Conservation (phyloP, 2,113 vertebrate species). For the Prunella himalayana region DNA sequence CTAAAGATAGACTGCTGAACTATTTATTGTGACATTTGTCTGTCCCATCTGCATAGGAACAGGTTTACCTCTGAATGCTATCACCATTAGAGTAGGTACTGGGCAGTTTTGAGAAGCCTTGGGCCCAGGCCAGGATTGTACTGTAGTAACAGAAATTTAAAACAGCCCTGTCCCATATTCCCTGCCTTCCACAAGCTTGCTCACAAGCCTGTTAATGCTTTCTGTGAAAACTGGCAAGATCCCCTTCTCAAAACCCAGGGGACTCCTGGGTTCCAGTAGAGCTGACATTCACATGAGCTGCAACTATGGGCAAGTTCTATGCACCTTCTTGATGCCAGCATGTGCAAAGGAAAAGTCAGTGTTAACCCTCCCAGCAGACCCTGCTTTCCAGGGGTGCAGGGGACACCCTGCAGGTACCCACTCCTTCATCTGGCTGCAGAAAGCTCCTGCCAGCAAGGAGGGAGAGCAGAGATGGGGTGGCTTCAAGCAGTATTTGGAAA, state of each 20-base stretch:
- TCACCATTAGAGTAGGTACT: background rate
- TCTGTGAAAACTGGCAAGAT: background rate
- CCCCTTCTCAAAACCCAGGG: background rate
- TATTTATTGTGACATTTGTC: background rate
- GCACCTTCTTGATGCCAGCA: background rate
- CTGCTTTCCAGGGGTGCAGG: background rate
- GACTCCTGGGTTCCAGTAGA: background rate
- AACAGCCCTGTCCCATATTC: background rate
- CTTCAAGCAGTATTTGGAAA: background rate
- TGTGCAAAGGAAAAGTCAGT: background rate
- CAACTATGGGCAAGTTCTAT: background rate
- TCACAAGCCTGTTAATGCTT: background rate
- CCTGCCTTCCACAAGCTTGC: background rate
- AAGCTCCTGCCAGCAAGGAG: background rate
- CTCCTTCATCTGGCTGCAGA: background rate
- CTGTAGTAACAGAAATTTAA: background rate
- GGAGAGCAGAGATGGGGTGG: background rate
- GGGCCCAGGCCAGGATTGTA: background rate
- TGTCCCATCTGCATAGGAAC: background rate
- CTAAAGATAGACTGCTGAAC: background rate
- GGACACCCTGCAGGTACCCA: background rate
- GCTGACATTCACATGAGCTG: background rate
- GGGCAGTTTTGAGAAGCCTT: background rate
- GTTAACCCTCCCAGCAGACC: background rate
- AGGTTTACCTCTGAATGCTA: background rate